A percentile compares a stretch with the other conserved stretches of the same genome.
These are phyloP conservation scores for Heliocidaris tuberculata DNA, from an alignment of 35 echinoderm and acorn worm genomes.

Conservation along the genomic window DNA sequence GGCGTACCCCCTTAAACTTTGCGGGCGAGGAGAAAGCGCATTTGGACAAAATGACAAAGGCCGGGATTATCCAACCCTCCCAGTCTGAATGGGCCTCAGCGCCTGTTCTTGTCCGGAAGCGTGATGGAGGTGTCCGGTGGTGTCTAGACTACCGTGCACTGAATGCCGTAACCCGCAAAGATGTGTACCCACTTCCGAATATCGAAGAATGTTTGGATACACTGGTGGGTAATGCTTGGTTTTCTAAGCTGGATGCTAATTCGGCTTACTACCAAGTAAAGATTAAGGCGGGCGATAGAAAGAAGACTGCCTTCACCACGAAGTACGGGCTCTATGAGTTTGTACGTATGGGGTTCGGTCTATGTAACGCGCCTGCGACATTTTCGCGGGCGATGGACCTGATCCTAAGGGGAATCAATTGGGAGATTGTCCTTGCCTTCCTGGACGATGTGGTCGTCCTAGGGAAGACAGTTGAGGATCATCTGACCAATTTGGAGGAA, in stretches of 20 bases:
- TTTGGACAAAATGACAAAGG: slow-evolving; percentile 52
- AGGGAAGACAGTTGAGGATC: too few relatives aligned
- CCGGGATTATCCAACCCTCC: slow-evolving; percentile 63
- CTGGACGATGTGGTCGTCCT: too few relatives aligned
- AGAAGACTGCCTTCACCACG: slow-evolving; percentile 64
- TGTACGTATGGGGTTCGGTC: slow-evolving; percentile 31
- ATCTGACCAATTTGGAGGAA: too few relatives aligned
- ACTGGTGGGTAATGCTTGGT: slow-evolving; percentile 62
- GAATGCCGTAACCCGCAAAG: slow-evolving; percentile 58
- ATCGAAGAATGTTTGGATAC: slow-evolving; percentile 63
- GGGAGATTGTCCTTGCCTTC: too few relatives aligned
- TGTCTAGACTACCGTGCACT: slow-evolving; percentile 61
- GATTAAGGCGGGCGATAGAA: slow-evolving; percentile 24
- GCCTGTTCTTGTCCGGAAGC: slow-evolving; percentile 47
- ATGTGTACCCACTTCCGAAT: slow-evolving; percentile 49
- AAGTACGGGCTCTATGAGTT: slow-evolving; percentile 60
- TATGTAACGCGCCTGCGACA: too few relatives aligned
- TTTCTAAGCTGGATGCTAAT: slow-evolving; percentile 68
- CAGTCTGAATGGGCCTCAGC: slow-evolving; percentile 59
- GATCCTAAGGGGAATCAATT: too few relatives aligned
- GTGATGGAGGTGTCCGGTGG: slow-evolving; percentile 58
- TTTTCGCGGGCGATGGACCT: too few relatives aligned
- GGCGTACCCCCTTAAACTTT: slow-evolving; percentile 58
- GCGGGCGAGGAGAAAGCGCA: slow-evolving; percentile 54
- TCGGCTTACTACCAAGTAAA: slow-evolving; percentile 61